Evolutionary conservation across 1,140 invertebrate species (phyloP).

Genomic region (Lordiphosa clarofinis): DNA sequence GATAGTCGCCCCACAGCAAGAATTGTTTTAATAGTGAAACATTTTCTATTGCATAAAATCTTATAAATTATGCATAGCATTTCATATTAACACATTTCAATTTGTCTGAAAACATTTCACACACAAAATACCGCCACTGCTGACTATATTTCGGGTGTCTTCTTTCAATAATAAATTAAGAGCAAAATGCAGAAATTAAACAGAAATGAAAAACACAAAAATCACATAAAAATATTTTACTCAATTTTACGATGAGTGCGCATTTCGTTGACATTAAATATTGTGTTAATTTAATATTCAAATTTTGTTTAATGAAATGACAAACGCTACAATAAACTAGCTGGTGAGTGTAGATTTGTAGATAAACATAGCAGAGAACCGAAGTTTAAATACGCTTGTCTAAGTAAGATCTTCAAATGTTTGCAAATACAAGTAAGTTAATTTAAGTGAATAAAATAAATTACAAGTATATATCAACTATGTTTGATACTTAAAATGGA

Average conservation of each 20-base stretch:
- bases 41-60: slow-evolving; percentile 22
- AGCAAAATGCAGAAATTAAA: slow-evolving; percentile 45
- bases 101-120: slow-evolving; percentile 57
- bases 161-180: slow-evolving; percentile 45
- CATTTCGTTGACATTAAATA: slow-evolving; percentile 68
- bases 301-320: slow-evolving; percentile 53
- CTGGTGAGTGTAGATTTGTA: neutral
- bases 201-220: slow-evolving; percentile 18
- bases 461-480: too few relatives aligned
- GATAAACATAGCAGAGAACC: too few relatives aligned
- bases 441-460: too few relatives aligned
- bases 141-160: neutral
- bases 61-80: slow-evolving; percentile 58
- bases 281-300: slow-evolving; percentile 75
- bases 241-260: slow-evolving; percentile 53
- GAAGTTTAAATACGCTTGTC: slow-evolving; percentile 12
- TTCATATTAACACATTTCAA: slow-evolving; percentile 72
- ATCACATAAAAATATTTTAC: slow-evolving; percentile 62
- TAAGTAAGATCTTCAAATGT: neutral
- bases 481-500: too few relatives aligned
- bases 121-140: slow-evolving; percentile 42
- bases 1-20: slow-evolving; percentile 13
- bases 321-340: slow-evolving; percentile 45
- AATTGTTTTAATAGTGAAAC: slow-evolving; percentile 12
- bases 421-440: too few relatives aligned